Base-by-base conservation (phyloP, 2,888 invertebrate species). In the Hoplodrina ambigua region DNA sequence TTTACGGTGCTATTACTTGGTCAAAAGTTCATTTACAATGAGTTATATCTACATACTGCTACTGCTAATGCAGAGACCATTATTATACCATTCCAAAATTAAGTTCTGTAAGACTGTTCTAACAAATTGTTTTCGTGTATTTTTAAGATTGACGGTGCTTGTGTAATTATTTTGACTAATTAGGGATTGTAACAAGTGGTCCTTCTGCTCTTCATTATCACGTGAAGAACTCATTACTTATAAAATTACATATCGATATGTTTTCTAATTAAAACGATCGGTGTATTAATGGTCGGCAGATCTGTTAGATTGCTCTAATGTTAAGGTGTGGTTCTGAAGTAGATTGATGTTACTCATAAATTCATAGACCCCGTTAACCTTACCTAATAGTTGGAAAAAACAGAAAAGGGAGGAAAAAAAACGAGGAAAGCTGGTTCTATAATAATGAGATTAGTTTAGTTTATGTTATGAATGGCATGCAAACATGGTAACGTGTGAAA, bases 211-310 rank as follows among this genome's bases (percentile, higher is more conserved):
- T 0, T 17, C 0, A n/a, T 19, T 52, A n/a, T 2, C 1, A 0
- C 0, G 10, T 81, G 44, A n/a, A 63, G 10, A 57, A 66, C 56
- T 70, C 71, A 81, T 81, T 81, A 77, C 78, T 70, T 81, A 83
- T 67, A 73, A 75, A 67, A 81, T 82, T 82, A 84, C 73, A 58
- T 79, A 74, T 82, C 80, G 55, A 82, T 82, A 80, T 82, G 74
- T 84, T 82, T 81, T 79, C 69, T 82, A 82, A 82, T 82, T 82
- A 84, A 82, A 75, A 59, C 71, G 62, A 84, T 81, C 63, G 49
- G 19, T 52, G 70, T 69, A 78, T 67, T 78, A 81, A 78, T 81
- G 73, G 70, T 44, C 54, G 61, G 69, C 25, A 74, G 69, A 84
- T 78, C 61, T 53, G 25, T 61, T 25, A 52, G 72, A 64, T 70